Evolutionary conservation across 2,113 vertebrate genomes (phyloP), one percentile per base, ranked within the genome.

Genomic region (Paracanthobrama guichenoti): DNA sequence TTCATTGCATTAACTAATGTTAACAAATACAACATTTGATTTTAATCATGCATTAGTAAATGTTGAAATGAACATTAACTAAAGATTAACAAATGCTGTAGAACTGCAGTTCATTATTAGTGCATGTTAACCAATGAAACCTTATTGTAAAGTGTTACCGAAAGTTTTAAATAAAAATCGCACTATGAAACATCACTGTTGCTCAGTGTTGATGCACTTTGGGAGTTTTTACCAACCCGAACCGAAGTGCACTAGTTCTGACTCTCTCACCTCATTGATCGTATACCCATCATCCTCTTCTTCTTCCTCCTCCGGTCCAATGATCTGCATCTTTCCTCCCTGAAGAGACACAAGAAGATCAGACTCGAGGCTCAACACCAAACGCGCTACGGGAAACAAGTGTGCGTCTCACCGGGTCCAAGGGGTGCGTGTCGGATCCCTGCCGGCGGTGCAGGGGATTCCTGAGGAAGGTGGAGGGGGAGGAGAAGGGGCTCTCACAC

Each of bases 251-350:
- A 46, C 44, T 46, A 46, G 44, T 6, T 13, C 11, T 46, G 11
- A 12, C 62, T 90, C 0, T 77, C 87, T 90, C 82, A 95, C 94
- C 89, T 95, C 94, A 48, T 92, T 94, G 18, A 92, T 88, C 2
- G 87, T 67, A 72, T 93, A 93, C 22, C 87, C 69, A 26, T 95
- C 94, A 0, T 95, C 93, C 0, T 95, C 96, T 42, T 98, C 96
- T 1, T 94, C 96, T 84, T 98, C 96, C 82, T 98, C 97, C 91
- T 99, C 97, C 0, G 97, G 97, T 4, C 95, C 94, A 2, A 99
- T 99, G 86, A 99, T 98, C 76, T 95, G 94, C 0, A 93, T 89
- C 28, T 92, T 94, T 1, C 89, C 90, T 0, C 86, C 90, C 94
- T 95, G 75, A 6, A 18, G 55, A 87, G 11, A 91, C 55, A 86